Conservation (phyloP, 2,113 vertebrate species). For the Limanda limanda region DNA sequence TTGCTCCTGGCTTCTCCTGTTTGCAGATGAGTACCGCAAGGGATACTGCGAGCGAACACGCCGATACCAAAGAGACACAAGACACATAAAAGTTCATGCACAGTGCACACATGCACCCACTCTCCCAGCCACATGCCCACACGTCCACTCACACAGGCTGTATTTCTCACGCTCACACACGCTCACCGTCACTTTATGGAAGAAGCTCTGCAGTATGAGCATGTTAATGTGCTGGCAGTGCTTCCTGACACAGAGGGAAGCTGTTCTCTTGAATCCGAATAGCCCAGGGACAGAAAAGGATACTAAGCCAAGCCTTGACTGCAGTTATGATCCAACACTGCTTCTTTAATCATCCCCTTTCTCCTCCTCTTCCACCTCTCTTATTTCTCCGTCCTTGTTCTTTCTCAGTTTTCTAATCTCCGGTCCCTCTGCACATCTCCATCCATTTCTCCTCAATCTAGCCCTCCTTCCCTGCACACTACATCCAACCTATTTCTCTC, state of each 20-base stretch:
- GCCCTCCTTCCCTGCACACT: not conserved
- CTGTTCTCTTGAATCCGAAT: constrained; percentile 58
- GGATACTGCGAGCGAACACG: constrained; percentile 13
- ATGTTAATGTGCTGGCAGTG: constrained; percentile 68
- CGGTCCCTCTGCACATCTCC: constrained; percentile 26
- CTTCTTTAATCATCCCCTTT: constrained; percentile 51
- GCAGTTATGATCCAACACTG: constrained; percentile 50
- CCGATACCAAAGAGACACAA: constrained; percentile 22
- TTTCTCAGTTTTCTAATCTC: constrained; percentile 45
- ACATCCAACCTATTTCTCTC: not conserved
- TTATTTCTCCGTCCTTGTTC: constrained; percentile 12
- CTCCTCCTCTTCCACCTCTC: constrained; percentile 4
- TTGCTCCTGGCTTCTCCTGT: constrained; percentile 7
- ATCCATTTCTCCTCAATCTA: constrained; percentile 24
- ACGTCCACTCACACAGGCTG: constrained; percentile 30
- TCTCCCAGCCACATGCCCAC: constrained; percentile 35
- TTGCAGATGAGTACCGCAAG: constrained; percentile 20
- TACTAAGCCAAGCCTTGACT: constrained; percentile 63
- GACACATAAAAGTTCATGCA: constrained; percentile 31
- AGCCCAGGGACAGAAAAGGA: constrained; percentile 57
- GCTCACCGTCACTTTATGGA: constrained; percentile 44
- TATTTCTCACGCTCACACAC: constrained; percentile 42
- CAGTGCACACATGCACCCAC: constrained; percentile 37
- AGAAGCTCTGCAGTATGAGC: constrained; percentile 60
- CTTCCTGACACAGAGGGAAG: constrained; percentile 51